These are phyloP conservation scores for Stenolophus ochropezus DNA, from an alignment of 2,888 invertebrate species.

Conservation along the genomic window DNA sequence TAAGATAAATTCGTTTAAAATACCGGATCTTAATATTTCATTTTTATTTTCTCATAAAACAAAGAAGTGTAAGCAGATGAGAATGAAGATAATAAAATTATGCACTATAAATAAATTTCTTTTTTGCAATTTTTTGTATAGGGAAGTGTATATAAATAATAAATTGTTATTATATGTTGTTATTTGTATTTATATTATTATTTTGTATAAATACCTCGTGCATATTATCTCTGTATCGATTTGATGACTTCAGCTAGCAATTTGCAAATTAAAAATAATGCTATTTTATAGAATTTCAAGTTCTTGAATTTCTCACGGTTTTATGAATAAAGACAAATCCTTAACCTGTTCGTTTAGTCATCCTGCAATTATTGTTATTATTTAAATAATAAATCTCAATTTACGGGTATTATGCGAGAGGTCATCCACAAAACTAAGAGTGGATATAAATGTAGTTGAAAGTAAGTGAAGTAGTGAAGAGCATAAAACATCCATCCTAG, in stretches of 20 bases:
- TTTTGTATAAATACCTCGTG: too few relatives aligned
- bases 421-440: conserved; percentile 27
- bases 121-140: too few relatives aligned
- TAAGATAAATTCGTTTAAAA: too few relatives aligned
- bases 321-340: conserved; percentile 23
- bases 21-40: too few relatives aligned
- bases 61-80: too few relatives aligned
- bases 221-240: too few relatives aligned
- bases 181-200: too few relatives aligned
- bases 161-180: too few relatives aligned
- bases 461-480: neutral
- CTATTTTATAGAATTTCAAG: neutral
- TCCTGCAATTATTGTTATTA: conserved; percentile 5
- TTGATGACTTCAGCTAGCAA: neutral
- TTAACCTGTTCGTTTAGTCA: conserved; percentile 18
- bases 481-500: conserved; percentile 35
- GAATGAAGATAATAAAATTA: too few relatives aligned
- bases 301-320: conserved; percentile 20
- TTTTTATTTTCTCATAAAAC: too few relatives aligned
- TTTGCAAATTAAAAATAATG: neutral
- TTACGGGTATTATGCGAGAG: conserved; percentile 20
- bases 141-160: too few relatives aligned
- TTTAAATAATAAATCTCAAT: conserved; percentile 22
- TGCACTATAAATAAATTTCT: too few relatives aligned
- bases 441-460: conserved; percentile 13